Evolutionary conservation across 2,888 invertebrate species (phyloP).

Genomic region (Drosophila paranaensis): DNA sequence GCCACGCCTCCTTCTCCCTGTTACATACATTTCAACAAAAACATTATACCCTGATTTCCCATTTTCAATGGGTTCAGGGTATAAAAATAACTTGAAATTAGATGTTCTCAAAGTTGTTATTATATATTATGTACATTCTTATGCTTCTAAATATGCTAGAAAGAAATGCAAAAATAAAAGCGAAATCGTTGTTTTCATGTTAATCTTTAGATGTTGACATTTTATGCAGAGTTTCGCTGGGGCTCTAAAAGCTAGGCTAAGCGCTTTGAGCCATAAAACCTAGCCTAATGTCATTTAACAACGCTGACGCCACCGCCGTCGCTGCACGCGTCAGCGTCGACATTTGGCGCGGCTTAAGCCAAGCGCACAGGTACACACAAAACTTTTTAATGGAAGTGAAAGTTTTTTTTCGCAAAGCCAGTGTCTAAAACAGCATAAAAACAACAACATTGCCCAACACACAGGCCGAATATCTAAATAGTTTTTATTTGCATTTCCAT

Average conservation of each 20-base stretch:
- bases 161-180: slow-evolving; percentile 50
- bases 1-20: too few relatives aligned
- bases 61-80: too few relatives aligned
- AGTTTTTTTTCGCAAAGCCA: slow-evolving; percentile 63
- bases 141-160: background rate
- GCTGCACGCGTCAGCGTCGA: slow-evolving; percentile 29
- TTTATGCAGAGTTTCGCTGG: slow-evolving; percentile 75
- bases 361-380: slow-evolving; percentile 69
- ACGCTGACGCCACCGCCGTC: slow-evolving; percentile 19
- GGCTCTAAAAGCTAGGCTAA: slow-evolving; percentile 18
- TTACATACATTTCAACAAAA: too few relatives aligned
- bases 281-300: slow-evolving; percentile 76
- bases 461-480: slow-evolving; percentile 60
- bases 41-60: too few relatives aligned
- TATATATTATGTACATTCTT: background rate
- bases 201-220: slow-evolving; percentile 71
- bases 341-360: slow-evolving; percentile 53
- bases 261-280: slow-evolving; percentile 65
- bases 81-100: background rate
- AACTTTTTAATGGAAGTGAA: slow-evolving; percentile 78
- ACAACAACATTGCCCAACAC: slow-evolving; percentile 49
- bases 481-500: slow-evolving; percentile 31
- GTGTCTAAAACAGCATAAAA: slow-evolving; percentile 54
- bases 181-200: slow-evolving; percentile 67
- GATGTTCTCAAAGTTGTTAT: background rate